phyloP scores from a whole-genome alignment of 1,140 invertebrate genomes.

The Neodiprion virginianus region DNA sequence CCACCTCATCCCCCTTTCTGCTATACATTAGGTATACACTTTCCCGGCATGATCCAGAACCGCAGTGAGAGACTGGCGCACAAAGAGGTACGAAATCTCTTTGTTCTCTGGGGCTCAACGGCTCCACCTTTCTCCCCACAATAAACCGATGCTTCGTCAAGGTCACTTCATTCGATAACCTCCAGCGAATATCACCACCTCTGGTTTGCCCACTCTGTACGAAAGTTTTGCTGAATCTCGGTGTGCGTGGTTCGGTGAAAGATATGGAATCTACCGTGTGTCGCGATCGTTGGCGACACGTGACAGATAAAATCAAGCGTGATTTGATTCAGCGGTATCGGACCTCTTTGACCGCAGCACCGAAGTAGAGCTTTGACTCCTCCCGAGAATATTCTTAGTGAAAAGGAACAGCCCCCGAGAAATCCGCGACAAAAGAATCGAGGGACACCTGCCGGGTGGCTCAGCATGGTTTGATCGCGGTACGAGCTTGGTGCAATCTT shows the following conservation, averaged over 20 bases:
- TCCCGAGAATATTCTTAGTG: neutral
- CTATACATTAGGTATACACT: neutral
- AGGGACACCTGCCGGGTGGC: neutral
- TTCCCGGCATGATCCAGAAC: neutral
- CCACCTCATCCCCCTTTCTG: neutral
- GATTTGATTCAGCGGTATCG: neutral
- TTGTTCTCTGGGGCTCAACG: constrained; percentile 50
- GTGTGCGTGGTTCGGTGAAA: constrained; percentile 29
- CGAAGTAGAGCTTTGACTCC: neutral
- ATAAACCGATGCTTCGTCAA: constrained; percentile 47
- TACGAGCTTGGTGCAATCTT: neutral
- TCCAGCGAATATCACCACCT: constrained; percentile 41
- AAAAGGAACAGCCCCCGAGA: neutral
- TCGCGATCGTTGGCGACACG: neutral
- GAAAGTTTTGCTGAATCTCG: constrained; percentile 30
- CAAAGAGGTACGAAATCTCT: constrained; percentile 51
- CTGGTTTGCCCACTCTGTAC: constrained; percentile 29
- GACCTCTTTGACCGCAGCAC: neutral
- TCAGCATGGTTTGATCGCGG: neutral
- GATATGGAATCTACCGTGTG: neutral
- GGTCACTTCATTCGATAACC: constrained; percentile 36
- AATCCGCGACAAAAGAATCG: neutral
- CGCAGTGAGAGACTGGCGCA: constrained; percentile 31
- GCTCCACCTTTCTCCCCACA: constrained; percentile 37
- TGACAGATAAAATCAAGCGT: neutral